A percentile compares a stretch with the other conserved stretches of the same genome.
Evolutionary conservation across 1,140 invertebrate species (phyloP).

Genomic region (Meloidogyne chitwoodi): DNA sequence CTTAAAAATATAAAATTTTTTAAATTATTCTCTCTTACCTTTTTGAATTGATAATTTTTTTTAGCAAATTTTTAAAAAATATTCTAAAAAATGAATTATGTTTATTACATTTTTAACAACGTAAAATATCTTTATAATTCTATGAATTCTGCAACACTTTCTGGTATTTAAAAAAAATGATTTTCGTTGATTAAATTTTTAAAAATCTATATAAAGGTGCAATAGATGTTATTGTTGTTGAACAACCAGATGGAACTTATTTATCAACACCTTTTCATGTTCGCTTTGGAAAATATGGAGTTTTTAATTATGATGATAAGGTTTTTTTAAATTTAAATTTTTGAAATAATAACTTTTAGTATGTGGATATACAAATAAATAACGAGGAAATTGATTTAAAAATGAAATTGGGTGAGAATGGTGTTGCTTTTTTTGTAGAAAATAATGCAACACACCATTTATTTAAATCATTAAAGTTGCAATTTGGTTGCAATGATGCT

Average conservation of each 20-base stretch:
- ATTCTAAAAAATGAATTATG: slow-evolving; percentile 49
- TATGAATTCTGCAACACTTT: slow-evolving; percentile 57
- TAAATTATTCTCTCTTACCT: no score
- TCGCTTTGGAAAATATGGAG: slow-evolving; percentile 95
- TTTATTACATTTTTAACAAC: slow-evolving; percentile 50
- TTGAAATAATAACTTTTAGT: slow-evolving; percentile 32
- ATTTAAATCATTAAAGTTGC: slow-evolving; percentile 69
- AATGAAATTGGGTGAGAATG: slow-evolving; percentile 97
- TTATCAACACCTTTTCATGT: slow-evolving; percentile 97
- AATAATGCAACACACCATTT: slow-evolving; percentile 65
- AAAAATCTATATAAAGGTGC: slow-evolving; percentile 69
- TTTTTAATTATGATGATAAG: slow-evolving; percentile 89
- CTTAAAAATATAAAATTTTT: neutral
- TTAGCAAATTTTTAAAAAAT: no score
- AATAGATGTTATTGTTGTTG: slow-evolving; percentile 94
- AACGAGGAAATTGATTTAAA: slow-evolving; percentile 81
- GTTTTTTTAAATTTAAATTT: slow-evolving; percentile 69
- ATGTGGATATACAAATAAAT: slow-evolving; percentile 98
- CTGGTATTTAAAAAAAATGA: no score
- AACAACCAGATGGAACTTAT: slow-evolving; percentile 89
- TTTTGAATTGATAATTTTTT: no score
- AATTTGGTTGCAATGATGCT: slow-evolving; percentile 88
- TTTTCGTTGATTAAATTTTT: no score
- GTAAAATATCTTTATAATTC: slow-evolving; percentile 52
- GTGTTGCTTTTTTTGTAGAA: slow-evolving; percentile 58